Percentiles rank a stretch among this genome's conserved stretches.
Conservation (phyloP, 2,797 vertebrate species). For the Menidia menidia region DNA sequence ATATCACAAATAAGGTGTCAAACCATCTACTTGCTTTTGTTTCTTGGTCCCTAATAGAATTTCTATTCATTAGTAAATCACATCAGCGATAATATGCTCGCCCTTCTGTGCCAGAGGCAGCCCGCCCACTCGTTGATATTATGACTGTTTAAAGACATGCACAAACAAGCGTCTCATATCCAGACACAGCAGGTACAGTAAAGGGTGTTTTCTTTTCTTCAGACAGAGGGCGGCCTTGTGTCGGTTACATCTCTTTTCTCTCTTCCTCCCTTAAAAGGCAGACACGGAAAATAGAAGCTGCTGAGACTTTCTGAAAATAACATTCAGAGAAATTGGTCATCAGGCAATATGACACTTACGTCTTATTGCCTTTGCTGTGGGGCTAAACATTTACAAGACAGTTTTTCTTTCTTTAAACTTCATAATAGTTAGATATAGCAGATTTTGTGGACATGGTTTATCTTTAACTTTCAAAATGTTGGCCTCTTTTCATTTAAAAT, state of each 20-base stretch:
- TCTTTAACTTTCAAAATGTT: background rate
- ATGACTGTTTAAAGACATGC: conserved; percentile 49
- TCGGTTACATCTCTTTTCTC: conserved; percentile 65
- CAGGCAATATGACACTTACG: background rate
- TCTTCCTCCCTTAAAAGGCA: conserved; percentile 12
- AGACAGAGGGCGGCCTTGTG: conserved; percentile 88
- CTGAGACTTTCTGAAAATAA: conserved; percentile 4
- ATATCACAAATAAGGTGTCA: conserved; percentile 57
- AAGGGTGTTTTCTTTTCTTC: conserved; percentile 74
- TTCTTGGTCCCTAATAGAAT: conserved; percentile 68
- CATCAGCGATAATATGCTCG: conserved; percentile 71
- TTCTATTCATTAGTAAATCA: conserved; percentile 75
- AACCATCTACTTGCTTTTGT: conserved; percentile 54
- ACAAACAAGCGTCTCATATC: conserved; percentile 21
- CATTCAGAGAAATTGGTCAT: background rate
- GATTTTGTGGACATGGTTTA: no score
- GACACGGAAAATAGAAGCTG: conserved; percentile 29
- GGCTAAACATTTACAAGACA: background rate
- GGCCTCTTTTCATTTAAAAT: background rate
- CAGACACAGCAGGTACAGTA: conserved; percentile 59
- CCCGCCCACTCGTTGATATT: conserved; percentile 57
- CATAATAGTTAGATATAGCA: no score
- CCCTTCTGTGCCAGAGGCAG: conserved; percentile 54
- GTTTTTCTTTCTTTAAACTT: no score
- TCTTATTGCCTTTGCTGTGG: no score